Conservation (phyloP, 2,797 vertebrate species). For the Morelia viridis region DNA sequence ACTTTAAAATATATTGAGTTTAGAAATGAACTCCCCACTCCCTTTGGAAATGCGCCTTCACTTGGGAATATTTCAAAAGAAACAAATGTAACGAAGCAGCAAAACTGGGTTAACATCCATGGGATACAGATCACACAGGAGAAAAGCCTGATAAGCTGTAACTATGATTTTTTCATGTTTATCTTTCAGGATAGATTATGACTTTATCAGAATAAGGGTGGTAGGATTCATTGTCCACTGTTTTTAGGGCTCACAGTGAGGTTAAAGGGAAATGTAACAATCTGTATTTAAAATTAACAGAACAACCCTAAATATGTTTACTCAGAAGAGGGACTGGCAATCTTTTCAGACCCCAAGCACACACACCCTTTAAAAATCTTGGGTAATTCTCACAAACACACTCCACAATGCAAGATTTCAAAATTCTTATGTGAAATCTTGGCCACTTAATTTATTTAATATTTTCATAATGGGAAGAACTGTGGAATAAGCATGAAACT, state of each 20-base stretch:
- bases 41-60: not conserved
- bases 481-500: no score
- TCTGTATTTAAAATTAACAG: not conserved
- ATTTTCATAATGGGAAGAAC: no score
- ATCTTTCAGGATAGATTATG: not conserved
- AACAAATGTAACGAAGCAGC: not conserved
- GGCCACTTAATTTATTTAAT: no score
- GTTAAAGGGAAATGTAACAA: not conserved
- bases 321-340: not conserved
- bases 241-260: not conserved
- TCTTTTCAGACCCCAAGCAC: no score
- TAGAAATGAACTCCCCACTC: not conserved
- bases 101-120: not conserved
- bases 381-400: no score
- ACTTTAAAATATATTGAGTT: no score
- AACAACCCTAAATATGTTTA: not conserved
- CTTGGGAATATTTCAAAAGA: constrained; percentile 30
- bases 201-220: not conserved
- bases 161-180: not conserved
- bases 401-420: no score
- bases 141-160: not conserved
- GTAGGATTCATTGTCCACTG: no score
- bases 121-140: no score
- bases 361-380: no score
- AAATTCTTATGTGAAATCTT: no score